phyloP scores from a whole-genome alignment of 2,797 vertebrate genomes.

The Pangasius sanitwongsei region DNA sequence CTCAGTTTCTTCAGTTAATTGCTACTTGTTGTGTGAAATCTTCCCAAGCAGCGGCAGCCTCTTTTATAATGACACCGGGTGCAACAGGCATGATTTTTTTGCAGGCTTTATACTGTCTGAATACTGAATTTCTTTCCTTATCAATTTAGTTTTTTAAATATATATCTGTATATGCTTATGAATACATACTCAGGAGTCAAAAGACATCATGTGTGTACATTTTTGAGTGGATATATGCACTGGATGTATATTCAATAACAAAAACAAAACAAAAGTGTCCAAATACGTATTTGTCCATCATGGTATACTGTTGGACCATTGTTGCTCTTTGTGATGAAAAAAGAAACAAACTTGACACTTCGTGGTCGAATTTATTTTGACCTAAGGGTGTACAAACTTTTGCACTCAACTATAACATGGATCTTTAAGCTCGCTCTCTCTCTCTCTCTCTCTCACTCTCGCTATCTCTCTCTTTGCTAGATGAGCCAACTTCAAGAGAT shows the following conservation, averaged over 20 bases:
- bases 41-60: not conserved
- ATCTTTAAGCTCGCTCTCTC: not conserved
- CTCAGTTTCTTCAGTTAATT: not conserved
- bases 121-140: no score
- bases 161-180: no score
- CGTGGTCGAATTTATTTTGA: not conserved
- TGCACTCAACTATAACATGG: not conserved
- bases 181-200: no score
- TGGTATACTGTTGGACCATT: not conserved
- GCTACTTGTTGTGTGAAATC: not conserved
- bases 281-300: not conserved
- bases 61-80: not conserved
- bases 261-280: not conserved
- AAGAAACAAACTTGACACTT: not conserved
- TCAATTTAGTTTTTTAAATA: no score
- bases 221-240: not conserved
- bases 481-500: conserved; percentile 85
- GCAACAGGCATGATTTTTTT: not conserved
- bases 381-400: not conserved
- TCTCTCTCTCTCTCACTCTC: not conserved
- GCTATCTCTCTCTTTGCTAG: conserved; percentile 65
- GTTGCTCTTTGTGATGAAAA: not conserved
- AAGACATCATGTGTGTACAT: not conserved
- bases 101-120: not conserved
- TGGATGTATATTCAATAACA: not conserved